Base-by-base conservation (phyloP, 2,888 invertebrate genomes). In the Hydriomena furcata region DNA sequence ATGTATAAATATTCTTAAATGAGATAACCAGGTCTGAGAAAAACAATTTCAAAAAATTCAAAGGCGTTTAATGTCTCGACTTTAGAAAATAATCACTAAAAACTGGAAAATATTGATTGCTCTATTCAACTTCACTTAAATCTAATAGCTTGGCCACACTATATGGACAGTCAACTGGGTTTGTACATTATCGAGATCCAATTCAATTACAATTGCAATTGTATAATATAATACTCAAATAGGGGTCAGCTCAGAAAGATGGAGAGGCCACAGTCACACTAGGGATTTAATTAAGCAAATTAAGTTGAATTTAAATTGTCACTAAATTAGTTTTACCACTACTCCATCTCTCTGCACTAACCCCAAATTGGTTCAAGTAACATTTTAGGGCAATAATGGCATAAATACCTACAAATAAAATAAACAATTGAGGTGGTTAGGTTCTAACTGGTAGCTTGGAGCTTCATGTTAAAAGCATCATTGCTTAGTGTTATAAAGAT, bases 401-500 rank as follows among this genome's bases (percentile, higher is more conserved):
- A 71, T 69, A 52, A 10, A 1, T 20, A 34, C 10, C 34, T 47
- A 45, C 13, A 28, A 30, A 53, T 38, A 42, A 24, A 31, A 47
- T 17, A 40, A 35, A 45, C 0, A 6, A 21, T 23, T 13, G 6
- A 52, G 32, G 35, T 45, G 47, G 31, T 47, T 47, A 46, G 48
- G 44, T 30, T 24, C 37, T 59, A 60, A 58, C 60, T 52, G 31
- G 45, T 38, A 32, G 40, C 35, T 23, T 20, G 34, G 1, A 35
- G 40, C 34, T 20, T 23, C 7, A 21, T 48, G 7, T n/a, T 60
- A 60, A 69, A 72, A 66, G 66, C 61, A 63, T 73, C 68, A 87
- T 60, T 81, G 73, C 60, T 84, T 87, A 55, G 66, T 73, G 57
- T 95, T 95, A 74, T 95, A 96, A 66, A 96, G 91, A 86, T 95